Evolutionary conservation across 2,888 invertebrate genomes (phyloP).

Genomic region (Aproaerema taeniolella): DNA sequence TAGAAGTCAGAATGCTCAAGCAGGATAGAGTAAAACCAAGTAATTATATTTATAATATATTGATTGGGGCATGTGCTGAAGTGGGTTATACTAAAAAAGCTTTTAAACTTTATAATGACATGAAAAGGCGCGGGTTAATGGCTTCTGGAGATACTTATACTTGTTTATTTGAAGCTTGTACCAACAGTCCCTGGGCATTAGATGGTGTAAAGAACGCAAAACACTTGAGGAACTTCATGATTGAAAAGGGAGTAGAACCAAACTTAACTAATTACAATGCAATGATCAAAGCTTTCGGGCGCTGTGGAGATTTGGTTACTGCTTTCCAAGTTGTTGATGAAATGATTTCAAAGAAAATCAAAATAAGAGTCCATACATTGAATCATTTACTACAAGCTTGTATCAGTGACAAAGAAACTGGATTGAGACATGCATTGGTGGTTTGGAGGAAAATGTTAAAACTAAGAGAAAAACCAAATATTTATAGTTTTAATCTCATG

Average conservation of each 20-base stretch:
- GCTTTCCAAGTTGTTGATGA: slow-evolving; percentile 92
- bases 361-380: slow-evolving; percentile 81
- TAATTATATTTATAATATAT: slow-evolving; percentile 86
- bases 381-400: slow-evolving; percentile 91
- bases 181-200: slow-evolving; percentile 83
- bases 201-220: slow-evolving; percentile 84
- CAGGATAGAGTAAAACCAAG: slow-evolving; percentile 88
- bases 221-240: slow-evolving; percentile 81
- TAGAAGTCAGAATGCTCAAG: slow-evolving; percentile 86
- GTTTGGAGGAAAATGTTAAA: slow-evolving; percentile 91
- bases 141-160: slow-evolving; percentile 87
- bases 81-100: slow-evolving; percentile 92
- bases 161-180: slow-evolving; percentile 92
- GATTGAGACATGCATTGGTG: slow-evolving; percentile 87
- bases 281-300: slow-evolving; percentile 94
- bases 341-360: slow-evolving; percentile 82
- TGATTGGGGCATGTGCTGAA: slow-evolving; percentile 90
- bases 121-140: slow-evolving; percentile 85
- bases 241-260: slow-evolving; percentile 81
- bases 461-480: slow-evolving; percentile 80
- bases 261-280: slow-evolving; percentile 89
- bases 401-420: slow-evolving; percentile 85
- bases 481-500: slow-evolving; percentile 88
- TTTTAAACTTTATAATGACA: slow-evolving; percentile 88
- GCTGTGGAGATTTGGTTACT: slow-evolving; percentile 85